Evolutionary conservation across 2,797 vertebrate species (phyloP).

Genomic region (Pantherophis alleghaniensis): DNA sequence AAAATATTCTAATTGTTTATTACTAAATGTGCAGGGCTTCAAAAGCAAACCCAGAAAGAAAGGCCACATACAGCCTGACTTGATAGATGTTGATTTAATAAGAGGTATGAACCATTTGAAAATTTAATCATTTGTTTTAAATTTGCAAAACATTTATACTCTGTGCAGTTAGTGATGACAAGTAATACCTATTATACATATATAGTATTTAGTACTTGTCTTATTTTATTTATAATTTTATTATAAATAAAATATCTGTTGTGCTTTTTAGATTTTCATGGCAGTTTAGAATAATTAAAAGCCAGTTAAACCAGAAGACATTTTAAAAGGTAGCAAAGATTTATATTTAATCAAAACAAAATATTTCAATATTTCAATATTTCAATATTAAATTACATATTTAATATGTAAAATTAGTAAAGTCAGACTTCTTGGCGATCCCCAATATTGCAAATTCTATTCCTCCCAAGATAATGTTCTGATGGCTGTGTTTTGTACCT

Average conservation of each 20-base stretch:
- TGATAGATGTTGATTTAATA: conserved; percentile 75
- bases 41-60: conserved; percentile 75
- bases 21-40: conserved; percentile 63
- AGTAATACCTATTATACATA: not conserved
- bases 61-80: conserved; percentile 71
- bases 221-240: not conserved
- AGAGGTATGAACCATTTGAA: conserved; percentile 63
- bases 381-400: too few species aligned
- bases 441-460: not conserved
- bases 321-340: not conserved
- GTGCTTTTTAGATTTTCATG: not conserved
- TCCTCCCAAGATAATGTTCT: not conserved
- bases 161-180: not conserved
- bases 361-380: not conserved
- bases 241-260: not conserved
- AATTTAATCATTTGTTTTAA: not conserved
- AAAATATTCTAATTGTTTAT: conserved; percentile 15
- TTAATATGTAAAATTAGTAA: not conserved
- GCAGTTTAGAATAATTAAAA: not conserved
- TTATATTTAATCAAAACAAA: not conserved
- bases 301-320: not conserved
- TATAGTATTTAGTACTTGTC: not conserved
- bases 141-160: not conserved
- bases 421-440: not conserved
- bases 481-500: not conserved